phyloP scores from a whole-genome alignment of 2,113 vertebrate species.

The Rana temporaria region DNA sequence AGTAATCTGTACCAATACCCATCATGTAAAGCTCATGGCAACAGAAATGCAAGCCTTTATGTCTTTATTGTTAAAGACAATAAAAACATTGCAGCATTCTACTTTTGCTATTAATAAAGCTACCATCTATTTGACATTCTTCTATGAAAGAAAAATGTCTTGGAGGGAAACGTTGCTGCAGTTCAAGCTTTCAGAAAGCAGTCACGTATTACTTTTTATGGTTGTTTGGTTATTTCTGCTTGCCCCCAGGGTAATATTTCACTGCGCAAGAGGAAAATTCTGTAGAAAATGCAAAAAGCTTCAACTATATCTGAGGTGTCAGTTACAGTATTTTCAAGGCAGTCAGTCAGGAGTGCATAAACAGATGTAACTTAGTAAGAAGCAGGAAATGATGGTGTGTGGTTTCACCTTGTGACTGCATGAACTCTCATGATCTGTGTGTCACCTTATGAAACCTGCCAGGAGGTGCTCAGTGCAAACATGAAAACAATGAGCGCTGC shows the following conservation, averaged over 20 bases:
- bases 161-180: too few species aligned
- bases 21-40: too few species aligned
- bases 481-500: not conserved
- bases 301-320: not conserved
- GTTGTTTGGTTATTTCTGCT: not conserved
- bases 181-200: not conserved
- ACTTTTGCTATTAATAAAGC: too few species aligned
- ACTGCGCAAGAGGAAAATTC: not conserved
- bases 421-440: constrained; percentile 32
- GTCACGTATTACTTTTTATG: not conserved
- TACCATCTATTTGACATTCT: too few species aligned
- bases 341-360: constrained; percentile 3
- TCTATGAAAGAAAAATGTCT: too few species aligned
- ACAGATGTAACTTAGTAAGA: constrained; percentile 8
- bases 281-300: not conserved
- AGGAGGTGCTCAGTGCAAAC: not conserved
- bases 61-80: too few species aligned
- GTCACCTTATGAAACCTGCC: constrained; percentile 27
- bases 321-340: not conserved
- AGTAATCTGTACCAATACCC: too few species aligned
- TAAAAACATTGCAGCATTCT: too few species aligned
- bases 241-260: not conserved
- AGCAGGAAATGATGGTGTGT: constrained; percentile 44
- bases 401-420: constrained; percentile 42
- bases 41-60: too few species aligned